These are phyloP conservation scores for Papilio aristodemus DNA, from an alignment of 1,140 invertebrate genomes.

Conservation along the genomic window DNA sequence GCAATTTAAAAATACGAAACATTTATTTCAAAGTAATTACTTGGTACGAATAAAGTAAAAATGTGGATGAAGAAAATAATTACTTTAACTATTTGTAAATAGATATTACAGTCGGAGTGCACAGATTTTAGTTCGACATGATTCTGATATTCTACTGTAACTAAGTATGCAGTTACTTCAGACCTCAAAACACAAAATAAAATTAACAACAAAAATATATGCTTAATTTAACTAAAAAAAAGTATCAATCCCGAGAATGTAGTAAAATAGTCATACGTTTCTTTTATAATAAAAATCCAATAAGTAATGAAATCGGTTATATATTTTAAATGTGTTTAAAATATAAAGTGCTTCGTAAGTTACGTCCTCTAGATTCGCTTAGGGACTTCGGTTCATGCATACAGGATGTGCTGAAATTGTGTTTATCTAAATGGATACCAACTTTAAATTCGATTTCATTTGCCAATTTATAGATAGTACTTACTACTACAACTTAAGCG, in stretches of 20 bases:
- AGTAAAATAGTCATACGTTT: neutral
- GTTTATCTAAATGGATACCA: constrained; percentile 13
- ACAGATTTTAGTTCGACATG: too few relatives aligned
- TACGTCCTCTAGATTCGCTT: constrained; percentile 3
- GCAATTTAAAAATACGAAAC: neutral
- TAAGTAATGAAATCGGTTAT: neutral
- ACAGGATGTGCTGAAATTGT: constrained; percentile 18
- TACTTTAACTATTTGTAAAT: too few relatives aligned
- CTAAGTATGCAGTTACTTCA: too few relatives aligned
- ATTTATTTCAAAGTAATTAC: constrained; percentile 1
- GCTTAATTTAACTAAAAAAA: too few relatives aligned
- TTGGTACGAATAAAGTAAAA: too few relatives aligned
- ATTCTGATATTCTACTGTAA: too few relatives aligned
- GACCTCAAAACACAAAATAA: too few relatives aligned
- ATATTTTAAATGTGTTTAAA: constrained; percentile 16
- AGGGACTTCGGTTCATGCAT: constrained; percentile 15
- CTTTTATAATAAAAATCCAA: neutral
- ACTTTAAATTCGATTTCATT: constrained; percentile 17
- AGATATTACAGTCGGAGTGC: too few relatives aligned
- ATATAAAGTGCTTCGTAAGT: constrained; percentile 8
- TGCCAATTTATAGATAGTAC: neutral
- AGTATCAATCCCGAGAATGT: neutral
- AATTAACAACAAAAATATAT: too few relatives aligned
- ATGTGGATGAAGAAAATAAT: too few relatives aligned
- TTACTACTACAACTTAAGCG: neutral